These are phyloP conservation scores for Spinus olivaceus DNA, from an alignment of 2,797 vertebrate genomes.

Conservation along the genomic window DNA sequence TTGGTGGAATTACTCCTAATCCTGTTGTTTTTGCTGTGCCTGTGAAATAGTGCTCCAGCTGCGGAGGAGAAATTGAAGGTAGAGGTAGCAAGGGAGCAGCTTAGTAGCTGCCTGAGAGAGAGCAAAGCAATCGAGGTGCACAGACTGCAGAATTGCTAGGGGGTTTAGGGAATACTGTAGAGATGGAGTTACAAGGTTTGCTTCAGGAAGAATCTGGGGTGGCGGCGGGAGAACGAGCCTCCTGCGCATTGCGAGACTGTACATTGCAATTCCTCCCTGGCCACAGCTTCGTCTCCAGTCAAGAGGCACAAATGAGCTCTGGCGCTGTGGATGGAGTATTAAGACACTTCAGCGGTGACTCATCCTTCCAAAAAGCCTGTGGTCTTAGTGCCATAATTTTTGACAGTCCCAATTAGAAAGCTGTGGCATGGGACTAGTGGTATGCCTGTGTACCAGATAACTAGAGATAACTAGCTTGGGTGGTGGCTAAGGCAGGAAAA, in stretches of 20 bases:
- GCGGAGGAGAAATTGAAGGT: neutral
- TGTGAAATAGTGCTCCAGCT: neutral
- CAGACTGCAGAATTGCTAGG: neutral
- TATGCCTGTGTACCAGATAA: neutral
- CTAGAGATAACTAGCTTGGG: neutral
- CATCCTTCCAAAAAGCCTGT: neutral
- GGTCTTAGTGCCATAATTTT: neutral
- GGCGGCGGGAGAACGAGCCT: neutral
- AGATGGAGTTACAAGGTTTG: neutral
- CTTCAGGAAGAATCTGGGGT: neutral
- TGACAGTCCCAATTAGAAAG: neutral
- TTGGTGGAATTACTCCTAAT: neutral
- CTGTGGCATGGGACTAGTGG: neutral
- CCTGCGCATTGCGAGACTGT: rapidly evolving
- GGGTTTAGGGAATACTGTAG: neutral
- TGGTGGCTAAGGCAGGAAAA: neutral
- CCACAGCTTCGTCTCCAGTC: neutral
- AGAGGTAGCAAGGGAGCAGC: neutral
- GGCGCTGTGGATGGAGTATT: neutral
- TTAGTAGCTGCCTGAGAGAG: neutral
- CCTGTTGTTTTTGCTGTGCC: neutral
- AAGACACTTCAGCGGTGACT: neutral
- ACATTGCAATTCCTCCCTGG: neutral
- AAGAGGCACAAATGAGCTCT: neutral
- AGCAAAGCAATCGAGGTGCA: neutral